Conservation (phyloP, 2,797 vertebrate species). For the Sebastiscus tertius region DNA sequence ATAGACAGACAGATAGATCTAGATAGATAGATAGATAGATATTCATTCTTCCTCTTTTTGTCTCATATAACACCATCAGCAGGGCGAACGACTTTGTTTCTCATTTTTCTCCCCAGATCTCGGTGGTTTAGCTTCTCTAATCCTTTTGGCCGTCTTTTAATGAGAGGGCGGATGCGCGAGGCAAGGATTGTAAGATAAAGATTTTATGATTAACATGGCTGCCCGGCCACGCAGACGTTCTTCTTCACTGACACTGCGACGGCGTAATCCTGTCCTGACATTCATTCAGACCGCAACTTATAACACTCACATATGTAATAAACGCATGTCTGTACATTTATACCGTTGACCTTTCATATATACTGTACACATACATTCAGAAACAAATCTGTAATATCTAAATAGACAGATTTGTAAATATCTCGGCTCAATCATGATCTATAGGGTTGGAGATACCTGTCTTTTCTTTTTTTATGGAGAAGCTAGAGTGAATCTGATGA, state of each 20-base stretch:
- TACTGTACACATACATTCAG: background rate
- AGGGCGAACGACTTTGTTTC: slow-evolving; percentile 41
- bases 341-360: background rate
- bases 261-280: slow-evolving; percentile 70
- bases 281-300: slow-evolving; percentile 46
- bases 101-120: slow-evolving; percentile 60
- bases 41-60: background rate
- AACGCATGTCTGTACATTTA: background rate
- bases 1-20: background rate
- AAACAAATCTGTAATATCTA: background rate
- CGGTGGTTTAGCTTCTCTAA: slow-evolving; percentile 72
- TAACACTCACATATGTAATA: slow-evolving; percentile 32
- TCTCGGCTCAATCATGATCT: background rate
- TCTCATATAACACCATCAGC: background rate
- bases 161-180: slow-evolving; percentile 73
- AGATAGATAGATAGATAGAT: background rate
- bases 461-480: background rate
- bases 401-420: background rate
- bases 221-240: slow-evolving; percentile 68
- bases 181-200: slow-evolving; percentile 82
- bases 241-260: slow-evolving; percentile 56
- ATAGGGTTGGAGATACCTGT: background rate
- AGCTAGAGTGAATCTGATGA: slow-evolving; percentile 28
- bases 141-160: slow-evolving; percentile 76
- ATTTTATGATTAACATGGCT: slow-evolving; percentile 83